Evolutionary conservation across 2,888 invertebrate genomes (phyloP).

Genomic region (Agrotis puta): DNA sequence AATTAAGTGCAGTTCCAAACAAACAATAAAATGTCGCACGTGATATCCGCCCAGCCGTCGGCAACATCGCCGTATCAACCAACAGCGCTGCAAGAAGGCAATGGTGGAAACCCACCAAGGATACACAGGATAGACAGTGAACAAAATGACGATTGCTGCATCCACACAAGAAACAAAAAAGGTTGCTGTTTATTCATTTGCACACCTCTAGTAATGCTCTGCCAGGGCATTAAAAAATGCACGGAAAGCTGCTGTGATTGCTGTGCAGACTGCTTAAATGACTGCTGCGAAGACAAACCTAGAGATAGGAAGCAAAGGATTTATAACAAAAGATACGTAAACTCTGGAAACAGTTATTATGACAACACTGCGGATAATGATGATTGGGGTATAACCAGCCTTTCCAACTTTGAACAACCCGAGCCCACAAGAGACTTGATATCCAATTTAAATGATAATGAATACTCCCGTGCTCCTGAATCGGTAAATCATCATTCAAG

Average conservation of each 20-base stretch:
- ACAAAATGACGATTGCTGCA: conserved; percentile 66
- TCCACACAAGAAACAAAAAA: conserved; percentile 58
- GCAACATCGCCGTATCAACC: conserved; percentile 66
- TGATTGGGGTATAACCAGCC: conserved; percentile 48
- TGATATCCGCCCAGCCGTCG: conserved; percentile 63
- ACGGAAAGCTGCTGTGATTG: conserved; percentile 67
- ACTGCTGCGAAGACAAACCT: conserved; percentile 70
- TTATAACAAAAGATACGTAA: conserved; percentile 40
- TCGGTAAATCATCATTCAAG: conserved; percentile 9
- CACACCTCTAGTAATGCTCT: conserved; percentile 62
- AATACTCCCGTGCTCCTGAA: neutral
- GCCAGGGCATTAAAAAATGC: conserved; percentile 60
- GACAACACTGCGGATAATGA: conserved; percentile 36
- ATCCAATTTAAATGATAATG: conserved; percentile 16
- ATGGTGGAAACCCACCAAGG: conserved; percentile 39
- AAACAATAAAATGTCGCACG: conserved; percentile 61
- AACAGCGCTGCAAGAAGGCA: conserved; percentile 57
- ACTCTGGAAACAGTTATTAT: conserved; percentile 24
- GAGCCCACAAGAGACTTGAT: conserved; percentile 22
- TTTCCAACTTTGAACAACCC: conserved; percentile 16
- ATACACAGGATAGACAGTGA: conserved; percentile 51
- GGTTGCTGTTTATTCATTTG: conserved; percentile 60
- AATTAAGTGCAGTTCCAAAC: conserved; percentile 6
- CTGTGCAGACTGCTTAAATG: conserved; percentile 65
- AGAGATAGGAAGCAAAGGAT: conserved; percentile 31